phyloP scores from a whole-genome alignment of 2,113 vertebrate species.

The Engraulis encrasicolus region DNA sequence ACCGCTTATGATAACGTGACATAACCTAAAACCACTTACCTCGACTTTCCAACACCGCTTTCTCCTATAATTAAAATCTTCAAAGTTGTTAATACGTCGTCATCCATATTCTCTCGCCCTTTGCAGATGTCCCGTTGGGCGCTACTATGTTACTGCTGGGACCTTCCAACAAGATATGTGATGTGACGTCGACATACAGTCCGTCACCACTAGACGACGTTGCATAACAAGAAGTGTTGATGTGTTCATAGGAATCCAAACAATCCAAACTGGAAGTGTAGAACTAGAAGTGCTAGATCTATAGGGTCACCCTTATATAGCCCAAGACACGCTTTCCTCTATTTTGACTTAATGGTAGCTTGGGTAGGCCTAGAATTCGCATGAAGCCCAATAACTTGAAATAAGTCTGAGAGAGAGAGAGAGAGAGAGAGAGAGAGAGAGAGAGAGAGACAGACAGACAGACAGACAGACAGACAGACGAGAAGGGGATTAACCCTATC shows the following conservation, averaged over 20 bases:
- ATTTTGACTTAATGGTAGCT: too few relatives aligned
- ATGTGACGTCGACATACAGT: constrained; percentile 45
- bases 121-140: constrained; percentile 15
- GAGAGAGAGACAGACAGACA: too few relatives aligned
- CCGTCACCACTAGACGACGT: not conserved
- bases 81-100: constrained; percentile 93
- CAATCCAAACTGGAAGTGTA: not conserved
- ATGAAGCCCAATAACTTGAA: too few relatives aligned
- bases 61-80: constrained; percentile 97
- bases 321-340: too few relatives aligned
- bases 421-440: too few relatives aligned
- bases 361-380: too few relatives aligned
- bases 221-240: constrained; percentile 21
- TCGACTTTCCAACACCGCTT: constrained; percentile 96
- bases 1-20: not conserved
- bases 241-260: not conserved
- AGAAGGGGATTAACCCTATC: too few relatives aligned
- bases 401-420: too few relatives aligned
- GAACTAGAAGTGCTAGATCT: too few relatives aligned
- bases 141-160: constrained; percentile 34
- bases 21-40: constrained; percentile 70
- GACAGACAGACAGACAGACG: too few relatives aligned
- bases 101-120: constrained; percentile 80
- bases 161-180: constrained; percentile 28
- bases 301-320: too few relatives aligned